These are phyloP conservation scores for Trididemnum clinides DNA, from an alignment of 23 tunicate species.

Conservation along the genomic window DNA sequence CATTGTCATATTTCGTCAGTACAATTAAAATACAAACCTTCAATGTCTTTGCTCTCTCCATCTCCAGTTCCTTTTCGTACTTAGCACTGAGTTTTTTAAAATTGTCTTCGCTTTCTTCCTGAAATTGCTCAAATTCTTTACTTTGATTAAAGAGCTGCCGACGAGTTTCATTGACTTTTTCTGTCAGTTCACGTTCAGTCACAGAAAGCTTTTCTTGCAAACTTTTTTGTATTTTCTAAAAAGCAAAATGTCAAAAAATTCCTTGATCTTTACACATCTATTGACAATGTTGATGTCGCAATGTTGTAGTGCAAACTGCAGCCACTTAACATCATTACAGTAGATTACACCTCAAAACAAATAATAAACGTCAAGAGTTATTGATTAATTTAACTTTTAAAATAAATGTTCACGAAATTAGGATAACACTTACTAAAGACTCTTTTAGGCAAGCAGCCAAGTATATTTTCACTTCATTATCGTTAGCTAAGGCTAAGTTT, in stretches of 20 bases:
- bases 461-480: conserved; percentile 88
- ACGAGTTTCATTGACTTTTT: conserved; percentile 47
- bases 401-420: too few relatives aligned
- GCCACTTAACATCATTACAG: too few relatives aligned
- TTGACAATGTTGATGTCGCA: too few relatives aligned
- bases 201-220: conserved; percentile 38
- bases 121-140: conserved; percentile 59
- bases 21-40: conserved; percentile 45
- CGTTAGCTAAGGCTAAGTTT: conserved; percentile 77
- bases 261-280: too few relatives aligned
- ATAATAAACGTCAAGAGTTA: not conserved
- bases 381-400: too few relatives aligned
- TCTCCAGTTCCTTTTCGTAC: conserved; percentile 68
- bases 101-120: conserved; percentile 69
- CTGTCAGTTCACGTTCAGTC: conserved; percentile 64
- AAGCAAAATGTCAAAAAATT: too few relatives aligned
- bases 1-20: too few relatives aligned
- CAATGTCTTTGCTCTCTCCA: conserved; percentile 78
- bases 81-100: conserved; percentile 60
- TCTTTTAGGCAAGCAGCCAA: conserved; percentile 82
- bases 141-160: conserved; percentile 51
- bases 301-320: too few relatives aligned
- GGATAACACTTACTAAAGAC: conserved; percentile 56
- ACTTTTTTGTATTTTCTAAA: conserved; percentile 27
- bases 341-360: too few relatives aligned